Conservation (phyloP, 2,113 vertebrate genomes). For the Hepsetus odoe region DNA sequence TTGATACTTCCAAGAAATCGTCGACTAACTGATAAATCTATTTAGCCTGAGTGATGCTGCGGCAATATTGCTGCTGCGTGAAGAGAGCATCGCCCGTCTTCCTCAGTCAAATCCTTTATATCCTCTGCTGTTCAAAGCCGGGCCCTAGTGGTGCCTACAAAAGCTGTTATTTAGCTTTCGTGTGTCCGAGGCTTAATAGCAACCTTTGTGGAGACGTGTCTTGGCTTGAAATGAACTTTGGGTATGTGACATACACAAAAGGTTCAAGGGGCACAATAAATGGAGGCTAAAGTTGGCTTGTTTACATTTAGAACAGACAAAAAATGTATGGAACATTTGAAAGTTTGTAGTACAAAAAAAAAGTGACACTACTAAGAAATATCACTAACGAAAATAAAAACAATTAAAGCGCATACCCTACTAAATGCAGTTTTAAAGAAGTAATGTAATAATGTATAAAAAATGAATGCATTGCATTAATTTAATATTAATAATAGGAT, state of each 20-base stretch:
- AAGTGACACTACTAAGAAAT: background rate
- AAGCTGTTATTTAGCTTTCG: slow-evolving; percentile 60
- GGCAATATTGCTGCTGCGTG: slow-evolving; percentile 43
- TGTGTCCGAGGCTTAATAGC: slow-evolving; percentile 55
- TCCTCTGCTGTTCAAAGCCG: slow-evolving; percentile 56
- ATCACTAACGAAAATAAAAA: no score
- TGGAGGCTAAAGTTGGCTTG: slow-evolving; percentile 34
- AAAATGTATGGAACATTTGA: background rate
- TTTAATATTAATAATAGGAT: no score
- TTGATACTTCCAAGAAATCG: background rate
- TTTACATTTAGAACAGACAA: background rate
- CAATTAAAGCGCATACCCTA: no score
- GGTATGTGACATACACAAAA: slow-evolving; percentile 54
- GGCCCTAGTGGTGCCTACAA: slow-evolving; percentile 56
- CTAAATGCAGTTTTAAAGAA: no score
- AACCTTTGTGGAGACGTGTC: slow-evolving; percentile 61
- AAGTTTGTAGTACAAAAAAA: no score
- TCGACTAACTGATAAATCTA: background rate
- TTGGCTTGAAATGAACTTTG: slow-evolving; percentile 61
- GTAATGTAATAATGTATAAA: no score
- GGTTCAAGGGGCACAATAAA: slow-evolving; percentile 56
- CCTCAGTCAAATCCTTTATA: slow-evolving; percentile 44
- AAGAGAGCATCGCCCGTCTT: slow-evolving; percentile 34
- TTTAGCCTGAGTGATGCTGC: background rate
- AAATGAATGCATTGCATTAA: no score